Evolutionary conservation across 2,113 vertebrate genomes (phyloP), one percentile per base, ranked within the genome.

Genomic region (Amia ocellicauda): DNA sequence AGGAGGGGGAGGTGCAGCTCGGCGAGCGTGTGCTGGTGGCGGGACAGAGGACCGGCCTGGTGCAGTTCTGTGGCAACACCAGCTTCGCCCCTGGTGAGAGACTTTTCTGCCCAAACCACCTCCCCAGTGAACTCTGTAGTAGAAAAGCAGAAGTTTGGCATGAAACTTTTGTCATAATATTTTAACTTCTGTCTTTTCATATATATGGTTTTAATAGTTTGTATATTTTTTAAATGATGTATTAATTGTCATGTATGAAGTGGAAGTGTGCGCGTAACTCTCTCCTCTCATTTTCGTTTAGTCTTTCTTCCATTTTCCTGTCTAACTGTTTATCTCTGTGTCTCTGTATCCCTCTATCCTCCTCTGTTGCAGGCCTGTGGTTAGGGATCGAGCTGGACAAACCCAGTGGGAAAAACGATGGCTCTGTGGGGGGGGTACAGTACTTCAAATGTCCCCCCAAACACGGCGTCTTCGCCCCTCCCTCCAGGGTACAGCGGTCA

Each of bases 61-160:
- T 98, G 36, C 88, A 88, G 27, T 99, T 96, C 78, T 91, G 78
- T 36, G 97, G 97, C 59, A 92, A 84, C 23, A 98, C 97, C 40
- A 93, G 78, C 80, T 99, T 99, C 75, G 93, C 97, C 70, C 93
- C 95, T 88, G 97, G 97, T 98, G 76, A n/a, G n/a, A n/a, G n/a
- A n/a, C n/a, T n/a, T n/a, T n/a, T n/a, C n/a, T n/a, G n/a, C n/a
- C n/a, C n/a, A n/a, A n/a, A n/a, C n/a, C n/a, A n/a, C n/a, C n/a
- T n/a, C n/a, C n/a, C n/a, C n/a, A n/a, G n/a, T n/a, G n/a, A n/a
- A n/a, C n/a, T n/a, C n/a, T n/a, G n/a, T n/a, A n/a, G n/a, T n/a
- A n/a, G n/a, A n/a, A n/a, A n/a, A n/a, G n/a, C n/a, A n/a, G n/a
- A n/a, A 36, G 31, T 36, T 11, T 36, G 31, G 5, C 31, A 7